Percentiles rank a stretch among this genome's conserved stretches.
phyloP scores from a whole-genome alignment of 2,113 vertebrate genomes.

The Charadrius vociferus region DNA sequence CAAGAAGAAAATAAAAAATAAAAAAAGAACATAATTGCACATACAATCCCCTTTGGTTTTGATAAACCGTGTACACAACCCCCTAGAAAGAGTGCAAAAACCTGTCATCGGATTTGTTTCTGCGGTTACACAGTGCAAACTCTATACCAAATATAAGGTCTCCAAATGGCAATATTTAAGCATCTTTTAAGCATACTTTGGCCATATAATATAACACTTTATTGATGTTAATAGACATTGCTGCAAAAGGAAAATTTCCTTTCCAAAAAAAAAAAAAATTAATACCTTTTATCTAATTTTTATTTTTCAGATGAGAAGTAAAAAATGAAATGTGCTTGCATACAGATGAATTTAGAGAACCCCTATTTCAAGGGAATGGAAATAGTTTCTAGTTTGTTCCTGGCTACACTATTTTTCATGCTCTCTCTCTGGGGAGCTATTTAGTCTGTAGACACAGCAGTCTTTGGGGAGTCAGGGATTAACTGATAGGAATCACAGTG shows the following conservation, averaged over 20 bases:
- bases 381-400: not conserved
- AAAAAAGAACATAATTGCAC: not conserved
- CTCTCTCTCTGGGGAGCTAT: not conserved
- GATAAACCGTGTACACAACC: not conserved
- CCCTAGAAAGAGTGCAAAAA: not conserved
- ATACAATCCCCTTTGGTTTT: not conserved
- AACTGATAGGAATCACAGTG: not conserved
- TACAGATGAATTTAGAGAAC: not conserved
- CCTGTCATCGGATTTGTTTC: fast-evolving
- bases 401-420: not conserved
- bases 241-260: not conserved
- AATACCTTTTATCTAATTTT: not conserved
- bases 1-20: not conserved
- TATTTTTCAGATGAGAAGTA: not conserved
- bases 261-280: not conserved
- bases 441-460: not conserved
- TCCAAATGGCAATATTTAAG: not conserved
- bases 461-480: not conserved
- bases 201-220: not conserved
- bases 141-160: not conserved
- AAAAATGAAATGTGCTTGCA: not conserved
- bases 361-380: not conserved
- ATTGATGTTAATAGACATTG: not conserved
- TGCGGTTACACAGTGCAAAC: not conserved
- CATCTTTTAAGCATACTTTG: not conserved